These are phyloP conservation scores for Dryobotodes eremita DNA, from an alignment of 2,888 invertebrate genomes.

Conservation along the genomic window DNA sequence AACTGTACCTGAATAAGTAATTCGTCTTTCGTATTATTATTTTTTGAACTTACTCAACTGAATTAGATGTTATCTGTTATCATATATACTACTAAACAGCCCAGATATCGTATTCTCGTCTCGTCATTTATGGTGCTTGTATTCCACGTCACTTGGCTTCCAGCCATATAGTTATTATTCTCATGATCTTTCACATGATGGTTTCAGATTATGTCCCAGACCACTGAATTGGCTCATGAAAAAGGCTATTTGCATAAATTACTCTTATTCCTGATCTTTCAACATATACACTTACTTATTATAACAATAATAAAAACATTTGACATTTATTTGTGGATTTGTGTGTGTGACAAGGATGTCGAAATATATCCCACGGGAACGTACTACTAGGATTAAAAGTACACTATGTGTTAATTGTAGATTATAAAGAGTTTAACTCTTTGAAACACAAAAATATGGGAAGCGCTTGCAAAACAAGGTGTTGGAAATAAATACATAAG, in stretches of 20 bases:
- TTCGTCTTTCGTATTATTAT: constrained; percentile 10
- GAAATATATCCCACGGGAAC: no score
- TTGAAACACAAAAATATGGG: no score
- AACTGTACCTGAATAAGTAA: neutral
- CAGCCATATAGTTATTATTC: constrained; percentile 54
- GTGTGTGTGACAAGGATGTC: neutral
- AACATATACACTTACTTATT: constrained; percentile 7
- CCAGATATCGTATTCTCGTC: constrained; percentile 15
- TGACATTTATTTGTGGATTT: neutral
- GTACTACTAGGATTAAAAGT: no score
- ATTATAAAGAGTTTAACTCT: no score
- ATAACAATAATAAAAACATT: no score
- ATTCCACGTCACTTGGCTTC: constrained; percentile 51
- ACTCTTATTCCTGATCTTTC: constrained; percentile 15
- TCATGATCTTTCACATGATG: constrained; percentile 33
- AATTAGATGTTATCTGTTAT: constrained; percentile 4
- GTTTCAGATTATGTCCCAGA: constrained; percentile 41
- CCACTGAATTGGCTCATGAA: constrained; percentile 20
- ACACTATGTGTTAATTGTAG: no score
- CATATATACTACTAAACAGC: neutral
- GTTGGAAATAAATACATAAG: no score
- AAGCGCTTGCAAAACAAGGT: no score
- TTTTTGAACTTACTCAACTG: neutral
- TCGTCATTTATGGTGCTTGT: constrained; percentile 24
- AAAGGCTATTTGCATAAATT: constrained; percentile 20